Evolutionary conservation across 2,113 vertebrate species (phyloP), one percentile per base, ranked within the genome.

Genomic region (Phrynocephalus versicolor): DNA sequence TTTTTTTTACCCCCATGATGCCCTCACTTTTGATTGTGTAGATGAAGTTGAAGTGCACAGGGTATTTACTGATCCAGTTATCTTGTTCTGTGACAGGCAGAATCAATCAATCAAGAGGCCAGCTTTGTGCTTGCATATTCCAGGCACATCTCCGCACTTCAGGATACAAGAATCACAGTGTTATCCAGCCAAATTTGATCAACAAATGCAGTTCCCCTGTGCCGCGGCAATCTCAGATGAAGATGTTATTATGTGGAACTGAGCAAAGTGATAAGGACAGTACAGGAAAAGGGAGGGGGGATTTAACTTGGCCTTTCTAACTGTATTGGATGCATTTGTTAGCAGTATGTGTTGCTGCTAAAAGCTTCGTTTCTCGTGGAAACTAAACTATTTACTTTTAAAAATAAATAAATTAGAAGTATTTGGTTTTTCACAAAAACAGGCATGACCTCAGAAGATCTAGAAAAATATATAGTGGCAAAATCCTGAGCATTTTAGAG

Each of bases 171-270:
- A n/a, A 97, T 96, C 95, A 97, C 96, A 94, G 96, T 97, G 96
- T 97, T 97, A 97, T 96, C 97, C 96, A 94, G 97, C 97, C 97
- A 98, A 98, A 99, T 98, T 98, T 98, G 98, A 99, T 99, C 98
- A 98, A 98, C 97, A 97, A 97, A 98, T 97, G 97, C 96, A 96
- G 97, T 96, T 97, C 97, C 97, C 96, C 96, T 95, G 97, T 96
- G 97, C 97, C 95, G 96, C 95, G 93, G 97, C 97, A 97, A 98
- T 98, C 98, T 96, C 97, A 97, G 98, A 99, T 98, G 98, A 98
- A 98, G 97, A 98, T 97, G 97, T 98, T 98, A 97, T 98, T 98
- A 98, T 94, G 96, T 97, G 97, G 96, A 97, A 97, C 97, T 96
- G 97, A 97, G 97, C 96, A 97, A 97, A 98, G 97, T 96, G 97